Conservation (phyloP, 2,797 vertebrate genomes). For the Melopsittacus undulatus region DNA sequence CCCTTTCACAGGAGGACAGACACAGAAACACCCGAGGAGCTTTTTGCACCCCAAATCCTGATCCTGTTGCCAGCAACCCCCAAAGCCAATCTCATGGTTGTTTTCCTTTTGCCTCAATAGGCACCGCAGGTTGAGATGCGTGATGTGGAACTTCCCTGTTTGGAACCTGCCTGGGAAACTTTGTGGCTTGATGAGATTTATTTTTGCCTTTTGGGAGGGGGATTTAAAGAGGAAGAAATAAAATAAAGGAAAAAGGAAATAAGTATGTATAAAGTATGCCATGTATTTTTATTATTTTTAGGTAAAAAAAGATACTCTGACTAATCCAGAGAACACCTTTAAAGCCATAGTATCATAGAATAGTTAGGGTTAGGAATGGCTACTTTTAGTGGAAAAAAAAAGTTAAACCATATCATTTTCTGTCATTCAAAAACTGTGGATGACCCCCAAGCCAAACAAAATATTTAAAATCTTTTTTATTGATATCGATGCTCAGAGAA, state of each 20-base stretch:
- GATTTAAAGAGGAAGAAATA: no score
- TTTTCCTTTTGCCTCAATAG: background rate
- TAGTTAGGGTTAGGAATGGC: background rate
- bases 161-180: background rate
- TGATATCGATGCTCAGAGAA: background rate
- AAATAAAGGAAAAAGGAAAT: no score
- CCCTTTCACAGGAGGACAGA: background rate
- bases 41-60: accelerated
- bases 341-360: no score
- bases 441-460: background rate
- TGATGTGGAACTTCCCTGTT: background rate
- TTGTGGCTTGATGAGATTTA: background rate
- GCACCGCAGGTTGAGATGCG: background rate
- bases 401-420: background rate
- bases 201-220: background rate
- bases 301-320: background rate
- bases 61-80: no score
- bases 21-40: background rate
- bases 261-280: background rate
- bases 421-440: background rate
- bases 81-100: background rate
- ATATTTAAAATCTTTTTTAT: background rate
- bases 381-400: background rate
- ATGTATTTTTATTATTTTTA: background rate
- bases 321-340: background rate